Evolutionary conservation across 1,140 invertebrate species (phyloP), one percentile per base, ranked within the genome.

Genomic region (Aphaenogaster floridana): DNA sequence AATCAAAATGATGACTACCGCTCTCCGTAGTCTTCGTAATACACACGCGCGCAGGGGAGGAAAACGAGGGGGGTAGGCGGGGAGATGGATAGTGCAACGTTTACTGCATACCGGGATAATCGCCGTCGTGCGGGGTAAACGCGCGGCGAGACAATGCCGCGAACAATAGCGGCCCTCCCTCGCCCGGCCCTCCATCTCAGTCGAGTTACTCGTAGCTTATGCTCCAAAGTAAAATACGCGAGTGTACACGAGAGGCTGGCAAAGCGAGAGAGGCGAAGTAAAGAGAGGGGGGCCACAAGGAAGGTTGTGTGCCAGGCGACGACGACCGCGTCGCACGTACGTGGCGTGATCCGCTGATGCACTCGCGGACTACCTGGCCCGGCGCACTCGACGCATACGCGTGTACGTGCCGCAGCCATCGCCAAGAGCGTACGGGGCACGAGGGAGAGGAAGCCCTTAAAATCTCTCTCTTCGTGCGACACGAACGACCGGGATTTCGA

Each of bases 201-300:
- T 42, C 34, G 34, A 85, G 54, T 74, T 80, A 86, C 74, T 86
- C 74, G 74, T 80, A 45, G 63, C 74, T 86, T 80, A 54, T 66
- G 84, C 74, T 86, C 28, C 36, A 80, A 86, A 86, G 74, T 86
- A 86, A 86, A 80, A 86, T 79, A 79, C 74, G 48, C 36, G 48
- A 1, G 48, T 21, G 54, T 39, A 72, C 6, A 21, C 42, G 50
- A 48, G 74, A 11, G 52, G 3, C 34, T 28, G 15, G 34, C 28
- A 28, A 28, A 28, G 50, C 17, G n/a, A 63, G 36, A 39, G 72
- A 36, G 66, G 28, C 28, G 68, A 39, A 39, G 21, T 21, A 34
- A 79, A 52, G 66, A 48, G 17, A 1, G n/a, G 9, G 57, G 50
- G 36, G 45, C 66, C 39, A 50, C 21, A 6, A 21, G 17, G 17